These are phyloP conservation scores for Meleagris gallopavo DNA, from an alignment of 2,113 vertebrate species.

Conservation along the genomic window DNA sequence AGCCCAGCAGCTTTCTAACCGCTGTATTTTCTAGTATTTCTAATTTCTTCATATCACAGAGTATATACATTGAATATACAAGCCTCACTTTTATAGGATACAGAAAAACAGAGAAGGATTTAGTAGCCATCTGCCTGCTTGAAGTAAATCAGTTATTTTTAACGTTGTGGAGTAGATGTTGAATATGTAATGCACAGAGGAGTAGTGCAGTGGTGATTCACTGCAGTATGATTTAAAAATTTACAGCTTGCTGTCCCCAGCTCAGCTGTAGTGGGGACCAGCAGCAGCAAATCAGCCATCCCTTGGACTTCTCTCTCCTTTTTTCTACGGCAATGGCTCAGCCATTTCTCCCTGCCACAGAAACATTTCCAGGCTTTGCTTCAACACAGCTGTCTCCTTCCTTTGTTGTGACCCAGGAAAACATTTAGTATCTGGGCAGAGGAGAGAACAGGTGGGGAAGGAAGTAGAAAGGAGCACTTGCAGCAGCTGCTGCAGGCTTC, in stretches of 20 bases:
- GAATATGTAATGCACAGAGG: not conserved
- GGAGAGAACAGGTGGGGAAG: not conserved
- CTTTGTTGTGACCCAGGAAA: not conserved
- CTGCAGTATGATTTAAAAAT: not conserved
- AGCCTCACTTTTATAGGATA: not conserved
- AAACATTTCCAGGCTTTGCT: not conserved
- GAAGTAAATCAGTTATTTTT: slow-evolving; percentile 23
- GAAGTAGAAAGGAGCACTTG: not conserved
- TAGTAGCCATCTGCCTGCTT: slow-evolving; percentile 23
- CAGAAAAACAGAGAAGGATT: not conserved
- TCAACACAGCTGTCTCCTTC: not conserved
- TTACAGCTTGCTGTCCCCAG: accelerated
- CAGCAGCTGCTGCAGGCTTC: not conserved
- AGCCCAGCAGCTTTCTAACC: not conserved
- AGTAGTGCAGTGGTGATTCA: slow-evolving; percentile 10
- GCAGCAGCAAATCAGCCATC: not conserved
- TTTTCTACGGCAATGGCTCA: not conserved
- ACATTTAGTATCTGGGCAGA: not conserved
- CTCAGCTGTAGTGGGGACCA: not conserved
- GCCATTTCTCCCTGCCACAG: not conserved
- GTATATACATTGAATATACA: not conserved
- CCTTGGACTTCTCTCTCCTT: not conserved
- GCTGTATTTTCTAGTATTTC: not conserved
- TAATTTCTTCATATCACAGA: not conserved
- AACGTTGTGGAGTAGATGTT: slow-evolving; percentile 1